Conservation (phyloP, 2,888 invertebrate species). For the Drymonia ruficornis region DNA sequence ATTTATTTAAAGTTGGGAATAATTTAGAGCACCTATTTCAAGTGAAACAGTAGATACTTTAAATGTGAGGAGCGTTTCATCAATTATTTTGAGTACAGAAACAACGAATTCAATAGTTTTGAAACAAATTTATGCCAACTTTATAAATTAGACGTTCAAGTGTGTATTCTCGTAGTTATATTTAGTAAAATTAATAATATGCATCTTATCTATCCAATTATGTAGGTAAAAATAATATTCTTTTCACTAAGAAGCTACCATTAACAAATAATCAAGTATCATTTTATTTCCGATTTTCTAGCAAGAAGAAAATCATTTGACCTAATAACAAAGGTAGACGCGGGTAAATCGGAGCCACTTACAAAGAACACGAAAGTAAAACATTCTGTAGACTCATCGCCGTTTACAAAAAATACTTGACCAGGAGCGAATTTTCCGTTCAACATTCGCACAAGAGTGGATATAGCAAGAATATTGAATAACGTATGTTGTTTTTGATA, state of each 20-base stretch:
- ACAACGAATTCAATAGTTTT: not conserved
- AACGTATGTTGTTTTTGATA: constrained; percentile 18
- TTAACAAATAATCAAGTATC: too few relatives aligned
- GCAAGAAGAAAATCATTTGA: too few relatives aligned
- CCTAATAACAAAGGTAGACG: not conserved
- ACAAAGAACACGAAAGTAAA: not conserved
- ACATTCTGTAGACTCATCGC: not conserved
- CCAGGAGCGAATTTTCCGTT: not conserved
- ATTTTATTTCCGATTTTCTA: too few relatives aligned
- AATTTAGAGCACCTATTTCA: not conserved
- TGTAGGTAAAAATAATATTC: too few relatives aligned
- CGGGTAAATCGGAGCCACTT: not conserved
- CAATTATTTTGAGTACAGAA: not conserved
- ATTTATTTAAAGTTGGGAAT: not conserved
- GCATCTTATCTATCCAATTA: too few relatives aligned
- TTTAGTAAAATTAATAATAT: too few relatives aligned
- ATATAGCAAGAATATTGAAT: constrained; percentile 12
- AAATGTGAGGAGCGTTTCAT: not conserved
- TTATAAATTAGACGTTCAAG: not conserved
- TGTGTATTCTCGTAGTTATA: too few relatives aligned
- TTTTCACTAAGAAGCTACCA: too few relatives aligned
- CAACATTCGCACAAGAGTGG: not conserved
- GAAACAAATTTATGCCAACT: not conserved
- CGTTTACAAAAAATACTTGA: not conserved
- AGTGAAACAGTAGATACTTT: not conserved